Conservation (phyloP, 2,113 vertebrate species). For the Phrynosoma blainvillii region DNA sequence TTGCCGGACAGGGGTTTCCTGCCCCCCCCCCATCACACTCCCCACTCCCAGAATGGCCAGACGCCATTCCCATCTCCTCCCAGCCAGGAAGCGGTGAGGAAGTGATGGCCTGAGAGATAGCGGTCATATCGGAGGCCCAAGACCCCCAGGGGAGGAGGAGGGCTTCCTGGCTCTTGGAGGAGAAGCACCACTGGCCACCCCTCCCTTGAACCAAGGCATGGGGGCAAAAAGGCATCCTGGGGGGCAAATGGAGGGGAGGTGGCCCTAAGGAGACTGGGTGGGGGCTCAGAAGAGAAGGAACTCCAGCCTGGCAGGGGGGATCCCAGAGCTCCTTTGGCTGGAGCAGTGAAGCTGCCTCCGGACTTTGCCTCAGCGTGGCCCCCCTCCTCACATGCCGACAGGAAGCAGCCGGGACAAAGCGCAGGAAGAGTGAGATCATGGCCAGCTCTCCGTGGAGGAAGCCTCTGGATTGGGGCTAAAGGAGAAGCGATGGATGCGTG, state of each 20-base stretch:
- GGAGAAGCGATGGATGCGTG: background rate
- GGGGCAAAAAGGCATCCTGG: background rate
- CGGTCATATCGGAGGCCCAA: background rate
- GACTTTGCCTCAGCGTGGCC: background rate
- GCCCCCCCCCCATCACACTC: background rate
- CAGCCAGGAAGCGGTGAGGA: conserved; percentile 53
- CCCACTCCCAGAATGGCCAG: background rate
- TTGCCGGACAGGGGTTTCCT: conserved; percentile 5
- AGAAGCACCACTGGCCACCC: background rate
- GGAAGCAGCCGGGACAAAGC: conserved; percentile 15
- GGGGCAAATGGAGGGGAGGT: too few relatives aligned
- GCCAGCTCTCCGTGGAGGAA: background rate
- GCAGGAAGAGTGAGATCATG: conserved; percentile 22
- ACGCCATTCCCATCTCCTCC: conserved; percentile 8
- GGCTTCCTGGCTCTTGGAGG: conserved; percentile 17
- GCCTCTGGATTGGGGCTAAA: background rate
- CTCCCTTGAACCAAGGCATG: background rate
- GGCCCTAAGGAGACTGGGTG: too few relatives aligned
- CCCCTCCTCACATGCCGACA: background rate
- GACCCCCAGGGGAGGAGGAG: background rate
- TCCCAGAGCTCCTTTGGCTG: background rate
- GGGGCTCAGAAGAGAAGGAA: too few relatives aligned
- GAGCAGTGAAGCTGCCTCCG: background rate
- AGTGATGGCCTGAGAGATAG: conserved; percentile 48
- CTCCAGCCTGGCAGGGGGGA: background rate